Evolutionary conservation across 2,113 vertebrate genomes (phyloP), one percentile per base, ranked within the genome.

Genomic region (Cinclus cinclus): DNA sequence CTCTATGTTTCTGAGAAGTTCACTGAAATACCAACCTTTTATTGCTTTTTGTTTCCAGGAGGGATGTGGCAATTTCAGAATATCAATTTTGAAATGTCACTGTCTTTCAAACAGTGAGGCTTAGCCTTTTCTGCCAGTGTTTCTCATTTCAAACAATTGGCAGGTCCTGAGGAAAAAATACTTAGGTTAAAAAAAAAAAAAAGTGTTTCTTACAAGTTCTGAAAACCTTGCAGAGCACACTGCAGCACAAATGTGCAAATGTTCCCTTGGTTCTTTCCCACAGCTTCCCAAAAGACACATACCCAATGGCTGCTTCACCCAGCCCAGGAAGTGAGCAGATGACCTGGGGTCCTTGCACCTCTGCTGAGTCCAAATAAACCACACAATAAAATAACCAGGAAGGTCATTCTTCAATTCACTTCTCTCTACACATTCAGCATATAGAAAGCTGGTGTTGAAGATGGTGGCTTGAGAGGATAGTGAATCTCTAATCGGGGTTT

Each of bases 1-100:
- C 17, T 63, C 50, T 42, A 7, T 7, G 33, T 30, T 93, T 92
- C 42, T 83, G 47, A 89, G 56, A 93, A 59, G n/a, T 74, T 67
- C 73, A 70, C 42, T 56, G 60, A 92, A 92, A 96, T 75, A 92
- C 16, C 56, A 78, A 41, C 21, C 33, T 70, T 89, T 59, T 47
- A 13, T 59, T 92, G 69, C 42, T 77, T 83, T 94, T 83, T 47
- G 31, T 83, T 93, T 89, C 91, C 86, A 87, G 73, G 77, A 95
- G 76, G 83, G 50, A 93, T 65, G 35, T 77, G 85, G 75, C 50
- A 78, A 95, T 75, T 86, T 67, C 92, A 78, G 65, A 90, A 93
- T 37, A 90, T 41, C 89, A 78, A n/a, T 78, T 93, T 60, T 86
- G 89, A 92, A 96, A 95, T 90, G 90, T 70, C 94, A 89, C 86